Base-by-base conservation (phyloP, 2,888 invertebrate genomes). In the Iselma pallidipennis region DNA sequence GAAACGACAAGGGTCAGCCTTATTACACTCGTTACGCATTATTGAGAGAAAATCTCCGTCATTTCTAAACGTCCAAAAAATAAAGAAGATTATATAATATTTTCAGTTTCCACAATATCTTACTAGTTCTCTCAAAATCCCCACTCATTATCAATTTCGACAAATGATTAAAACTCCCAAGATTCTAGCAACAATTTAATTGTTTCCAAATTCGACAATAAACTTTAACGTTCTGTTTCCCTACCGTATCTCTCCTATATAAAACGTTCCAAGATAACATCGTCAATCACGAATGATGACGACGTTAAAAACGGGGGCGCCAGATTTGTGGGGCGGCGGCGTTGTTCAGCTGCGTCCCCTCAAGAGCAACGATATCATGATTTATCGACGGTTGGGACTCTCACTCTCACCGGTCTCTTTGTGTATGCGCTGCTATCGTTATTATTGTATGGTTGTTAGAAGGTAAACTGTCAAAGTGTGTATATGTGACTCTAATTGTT, bases 211-310 rank as follows among this genome's bases (percentile, higher is more conserved):
- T 33, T 14, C 14, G 14, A 1, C 50, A 56, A 50, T 50, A 56
- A 25, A 56, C 31, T 16, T 23, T 49, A 33, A 25, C n/a, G 12
- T 56, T 49, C 33, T 21, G 14, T 50, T 49, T 37, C 23, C n/a
- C 56, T 25, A 49, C 23, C 21, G 26, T 26, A 29, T 23, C 48
- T 14, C 50, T 21, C 23, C n/a, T 19, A 23, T 37, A 56, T 49
- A 51, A 37, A 52, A 58, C 26, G 14, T 33, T 63, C 51, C 57
- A 59, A 57, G 55, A 59, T 58, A 62, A 57, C 58, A 52, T 66
- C 65, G 66, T 65, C 66, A 63, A 68, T 68, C 65, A 63, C 57
- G 48, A 25, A 58, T 45, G 49, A 53, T 54, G 66, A 66, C 61
- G 57, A 66, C 64, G 57, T 61, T 55, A 56, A 59, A 48, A 55